Conservation (phyloP, 1,140 invertebrate species). For the Helicorthomorpha holstii region DNA sequence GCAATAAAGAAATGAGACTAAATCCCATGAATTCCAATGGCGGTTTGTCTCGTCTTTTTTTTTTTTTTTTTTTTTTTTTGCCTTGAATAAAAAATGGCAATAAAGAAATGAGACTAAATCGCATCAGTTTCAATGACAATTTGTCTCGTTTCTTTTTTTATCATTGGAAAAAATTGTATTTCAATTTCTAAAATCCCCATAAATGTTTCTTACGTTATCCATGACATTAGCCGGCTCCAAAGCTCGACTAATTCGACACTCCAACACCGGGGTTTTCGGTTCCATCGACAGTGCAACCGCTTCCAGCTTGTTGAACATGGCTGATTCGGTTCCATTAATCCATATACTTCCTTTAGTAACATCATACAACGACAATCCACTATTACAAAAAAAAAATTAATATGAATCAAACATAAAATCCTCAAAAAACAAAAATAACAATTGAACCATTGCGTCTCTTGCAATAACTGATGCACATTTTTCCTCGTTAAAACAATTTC, state of each 20-base stretch:
- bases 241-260: conserved; percentile 64
- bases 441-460: background rate
- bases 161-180: too few species aligned
- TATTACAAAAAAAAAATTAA: background rate
- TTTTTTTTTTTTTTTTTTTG: too few species aligned
- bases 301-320: conserved; percentile 95
- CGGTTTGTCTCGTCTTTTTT: too few species aligned
- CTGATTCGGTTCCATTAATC: conserved; percentile 76
- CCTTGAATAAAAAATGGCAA: too few species aligned
- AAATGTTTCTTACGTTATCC: conserved; percentile 26
- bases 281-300: conserved; percentile 52
- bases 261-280: conserved; percentile 71
- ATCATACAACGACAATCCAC: background rate
- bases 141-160: too few species aligned
- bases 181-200: too few species aligned
- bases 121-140: too few species aligned
- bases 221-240: conserved; percentile 47
- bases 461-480: background rate
- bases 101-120: too few species aligned
- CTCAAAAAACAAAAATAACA: background rate
- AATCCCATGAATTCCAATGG: too few species aligned
- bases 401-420: background rate
- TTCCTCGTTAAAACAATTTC: background rate
- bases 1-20: too few species aligned
- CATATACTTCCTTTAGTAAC: conserved; percentile 30